phyloP scores from a whole-genome alignment of 2,113 vertebrate genomes.

The Tympanuchus pallidicinctus region DNA sequence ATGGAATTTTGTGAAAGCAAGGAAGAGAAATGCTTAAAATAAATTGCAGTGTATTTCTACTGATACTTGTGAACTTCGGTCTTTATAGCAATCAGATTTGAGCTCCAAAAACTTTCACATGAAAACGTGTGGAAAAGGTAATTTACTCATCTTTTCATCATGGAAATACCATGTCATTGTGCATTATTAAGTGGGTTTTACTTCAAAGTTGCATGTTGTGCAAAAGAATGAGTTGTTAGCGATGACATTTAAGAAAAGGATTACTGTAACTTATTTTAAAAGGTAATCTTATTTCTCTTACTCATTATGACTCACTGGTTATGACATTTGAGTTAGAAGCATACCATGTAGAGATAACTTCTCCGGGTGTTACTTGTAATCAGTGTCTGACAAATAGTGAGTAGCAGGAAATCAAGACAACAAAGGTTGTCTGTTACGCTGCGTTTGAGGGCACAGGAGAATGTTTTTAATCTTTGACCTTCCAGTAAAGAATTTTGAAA shows the following conservation, averaged over 20 bases:
- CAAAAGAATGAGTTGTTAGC: slow-evolving; percentile 32
- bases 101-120: not conserved
- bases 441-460: not conserved
- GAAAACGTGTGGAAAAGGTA: slow-evolving; percentile 21
- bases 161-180: slow-evolving; percentile 32
- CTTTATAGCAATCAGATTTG: not conserved
- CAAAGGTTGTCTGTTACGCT: not conserved
- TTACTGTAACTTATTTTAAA: slow-evolving; percentile 57
- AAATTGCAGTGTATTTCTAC: not conserved
- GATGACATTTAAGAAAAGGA: slow-evolving; percentile 11
- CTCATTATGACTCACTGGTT: slow-evolving; percentile 50
- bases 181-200: slow-evolving; percentile 20
- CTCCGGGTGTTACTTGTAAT: slow-evolving; percentile 25
- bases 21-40: not conserved
- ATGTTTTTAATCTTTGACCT: slow-evolving; percentile 20
- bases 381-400: slow-evolving; percentile 40
- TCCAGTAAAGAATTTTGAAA: slow-evolving; percentile 27
- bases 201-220: not conserved
- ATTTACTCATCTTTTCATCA: not conserved
- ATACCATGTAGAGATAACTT: slow-evolving; percentile 41
- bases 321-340: slow-evolving; percentile 52
- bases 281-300: slow-evolving; percentile 53
- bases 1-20: not conserved
- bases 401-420: slow-evolving; percentile 46
- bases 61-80: not conserved